Conservation (phyloP, 2,888 invertebrate species). For the Pyrgus malvae region DNA sequence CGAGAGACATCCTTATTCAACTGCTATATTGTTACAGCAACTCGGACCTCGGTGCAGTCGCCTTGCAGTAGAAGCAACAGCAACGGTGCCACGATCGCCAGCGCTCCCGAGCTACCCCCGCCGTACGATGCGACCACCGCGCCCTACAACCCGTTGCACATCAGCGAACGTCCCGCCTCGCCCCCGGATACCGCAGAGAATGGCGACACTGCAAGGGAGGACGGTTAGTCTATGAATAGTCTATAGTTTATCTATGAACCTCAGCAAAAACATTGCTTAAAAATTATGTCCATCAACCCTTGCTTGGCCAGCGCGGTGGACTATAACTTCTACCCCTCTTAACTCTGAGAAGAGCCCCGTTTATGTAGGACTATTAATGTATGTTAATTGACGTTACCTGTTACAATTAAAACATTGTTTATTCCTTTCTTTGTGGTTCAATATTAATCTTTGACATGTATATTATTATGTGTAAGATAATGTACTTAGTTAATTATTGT, state of each 20-base stretch:
- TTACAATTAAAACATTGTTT: no score
- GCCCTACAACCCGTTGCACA: slow-evolving; percentile 38
- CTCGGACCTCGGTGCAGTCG: slow-evolving; percentile 44
- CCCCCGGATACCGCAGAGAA: slow-evolving; percentile 11
- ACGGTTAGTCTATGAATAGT: slow-evolving; percentile 12
- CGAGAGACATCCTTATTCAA: neutral
- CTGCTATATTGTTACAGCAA: slow-evolving; percentile 27
- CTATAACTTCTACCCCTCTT: no score
- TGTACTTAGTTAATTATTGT: no score
- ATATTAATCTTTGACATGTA: no score
- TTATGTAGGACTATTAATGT: no score
- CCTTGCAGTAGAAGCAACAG: slow-evolving; percentile 33
- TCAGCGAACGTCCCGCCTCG: slow-evolving; percentile 18
- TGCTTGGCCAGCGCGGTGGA: no score
- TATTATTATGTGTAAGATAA: no score
- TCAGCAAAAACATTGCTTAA: no score
- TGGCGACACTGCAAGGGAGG: neutral
- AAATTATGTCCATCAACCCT: no score
- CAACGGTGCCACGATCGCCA: slow-evolving; percentile 28
- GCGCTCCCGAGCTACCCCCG: slow-evolving; percentile 57
- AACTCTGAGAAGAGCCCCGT: no score
- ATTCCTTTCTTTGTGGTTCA: no score
- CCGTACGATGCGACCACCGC: slow-evolving; percentile 57
- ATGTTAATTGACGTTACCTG: no score
- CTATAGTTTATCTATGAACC: neutral